A percentile compares a stretch with the other conserved stretches of the same genome.
Evolutionary conservation across 2,113 vertebrate genomes (phyloP).

Genomic region (Phaethon lepturus): DNA sequence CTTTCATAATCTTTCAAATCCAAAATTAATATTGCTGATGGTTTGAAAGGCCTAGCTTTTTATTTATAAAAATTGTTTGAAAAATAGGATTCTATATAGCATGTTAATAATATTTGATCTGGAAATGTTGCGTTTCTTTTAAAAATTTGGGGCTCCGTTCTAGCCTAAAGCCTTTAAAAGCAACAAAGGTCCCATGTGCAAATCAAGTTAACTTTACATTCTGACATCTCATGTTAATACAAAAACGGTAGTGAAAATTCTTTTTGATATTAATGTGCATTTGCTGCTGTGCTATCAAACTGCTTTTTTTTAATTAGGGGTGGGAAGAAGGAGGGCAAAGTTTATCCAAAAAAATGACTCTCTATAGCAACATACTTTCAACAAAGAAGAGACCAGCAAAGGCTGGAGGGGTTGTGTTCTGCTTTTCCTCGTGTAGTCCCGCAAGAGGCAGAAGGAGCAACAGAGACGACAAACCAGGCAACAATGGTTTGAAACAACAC

Average conservation of each 20-base stretch:
- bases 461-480: not conserved
- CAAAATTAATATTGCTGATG: slow-evolving; percentile 52
- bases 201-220: slow-evolving; percentile 16
- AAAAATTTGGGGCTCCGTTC: slow-evolving; percentile 22
- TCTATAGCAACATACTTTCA: not conserved
- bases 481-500: not conserved
- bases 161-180: slow-evolving; percentile 57
- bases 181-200: slow-evolving; percentile 42
- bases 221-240: slow-evolving; percentile 9
- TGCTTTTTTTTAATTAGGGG: slow-evolving; percentile 17
- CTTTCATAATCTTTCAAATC: slow-evolving; percentile 67
- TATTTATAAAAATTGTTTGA: slow-evolving; percentile 57
- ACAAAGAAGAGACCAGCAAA: not conserved
- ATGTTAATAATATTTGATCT: slow-evolving; percentile 62
- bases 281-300: slow-evolving; percentile 30
- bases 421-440: not conserved
- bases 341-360: not conserved
- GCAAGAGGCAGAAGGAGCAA: not conserved
- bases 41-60: slow-evolving; percentile 58
- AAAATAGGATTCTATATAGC: slow-evolving; percentile 52
- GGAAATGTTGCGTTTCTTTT: slow-evolving; percentile 55
- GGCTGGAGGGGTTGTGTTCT: not conserved
- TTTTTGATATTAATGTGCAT: slow-evolving; percentile 48
- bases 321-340: slow-evolving; percentile 11
- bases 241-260: slow-evolving; percentile 45